Conservation (phyloP, 2,113 vertebrate genomes). For the human (Homo sapiens) region DNA sequence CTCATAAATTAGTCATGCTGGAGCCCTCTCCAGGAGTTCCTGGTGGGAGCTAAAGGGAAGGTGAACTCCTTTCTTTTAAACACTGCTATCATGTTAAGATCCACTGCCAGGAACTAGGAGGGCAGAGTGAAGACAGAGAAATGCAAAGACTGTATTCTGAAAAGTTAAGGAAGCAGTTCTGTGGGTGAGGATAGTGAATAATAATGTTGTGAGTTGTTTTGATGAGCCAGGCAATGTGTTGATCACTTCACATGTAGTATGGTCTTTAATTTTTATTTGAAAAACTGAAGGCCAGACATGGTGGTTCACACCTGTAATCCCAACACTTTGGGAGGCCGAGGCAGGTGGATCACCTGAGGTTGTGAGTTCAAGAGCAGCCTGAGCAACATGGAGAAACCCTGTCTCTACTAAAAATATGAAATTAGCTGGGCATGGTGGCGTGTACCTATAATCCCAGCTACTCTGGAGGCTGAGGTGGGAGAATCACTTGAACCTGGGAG, state of each 20-base stretch:
- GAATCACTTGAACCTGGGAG: too few species aligned
- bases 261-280: neutral
- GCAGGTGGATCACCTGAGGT: too few species aligned
- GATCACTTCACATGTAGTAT: too few species aligned
- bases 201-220: constrained; percentile 13
- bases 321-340: too few species aligned
- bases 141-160: constrained; percentile 10
- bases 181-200: constrained; percentile 60
- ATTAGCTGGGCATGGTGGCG: too few species aligned
- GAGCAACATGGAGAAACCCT: too few species aligned
- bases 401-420: too few species aligned
- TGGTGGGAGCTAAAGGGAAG: neutral
- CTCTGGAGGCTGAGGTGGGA: too few species aligned
- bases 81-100: neutral
- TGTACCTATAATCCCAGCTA: too few species aligned
- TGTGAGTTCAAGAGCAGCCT: too few species aligned
- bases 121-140: constrained; percentile 50
- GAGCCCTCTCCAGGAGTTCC: constrained; percentile 26
- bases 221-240: neutral
- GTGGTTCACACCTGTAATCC: too few species aligned
- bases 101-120: constrained; percentile 2
- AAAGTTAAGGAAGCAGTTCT: constrained; percentile 61
- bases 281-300: neutral
- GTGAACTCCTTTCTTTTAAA: neutral
- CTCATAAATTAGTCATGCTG: constrained; percentile 73